phyloP scores from a whole-genome alignment of 2,888 invertebrate species.

The Nipponacmea schrenckii region DNA sequence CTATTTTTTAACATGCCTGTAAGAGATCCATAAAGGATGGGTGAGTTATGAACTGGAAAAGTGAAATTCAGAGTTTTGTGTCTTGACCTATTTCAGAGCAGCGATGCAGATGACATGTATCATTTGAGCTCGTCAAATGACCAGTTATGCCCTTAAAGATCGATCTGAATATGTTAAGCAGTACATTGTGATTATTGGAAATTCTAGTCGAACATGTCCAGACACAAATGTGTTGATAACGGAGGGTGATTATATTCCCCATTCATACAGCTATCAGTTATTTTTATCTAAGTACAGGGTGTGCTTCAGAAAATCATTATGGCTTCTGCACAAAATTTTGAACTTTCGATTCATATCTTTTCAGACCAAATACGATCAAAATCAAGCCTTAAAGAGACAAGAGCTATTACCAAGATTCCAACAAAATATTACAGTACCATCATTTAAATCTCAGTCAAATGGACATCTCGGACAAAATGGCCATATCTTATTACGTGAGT shows the following conservation, averaged over 20 bases:
- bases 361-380: constrained; percentile 79
- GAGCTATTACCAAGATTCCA: constrained; percentile 72
- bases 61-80: background rate
- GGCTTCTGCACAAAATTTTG: no score
- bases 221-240: no score
- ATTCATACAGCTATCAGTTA: no score
- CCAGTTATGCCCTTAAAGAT: no score
- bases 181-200: no score
- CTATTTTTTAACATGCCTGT: constrained; percentile 3
- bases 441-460: constrained; percentile 35
- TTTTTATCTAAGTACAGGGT: no score
- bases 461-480: constrained; percentile 23
- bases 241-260: no score
- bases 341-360: constrained; percentile 37
- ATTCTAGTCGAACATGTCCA: no score
- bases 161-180: no score
- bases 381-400: constrained; percentile 70
- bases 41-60: background rate
- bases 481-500: constrained; percentile 33
- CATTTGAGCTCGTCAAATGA: no score
- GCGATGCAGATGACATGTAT: background rate
- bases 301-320: no score
- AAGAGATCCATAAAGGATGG: background rate
- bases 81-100: background rate
- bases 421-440: constrained; percentile 37